Evolutionary conservation across 1,140 invertebrate genomes (phyloP).

Genomic region (Daktulosphaira vitifoliae): DNA sequence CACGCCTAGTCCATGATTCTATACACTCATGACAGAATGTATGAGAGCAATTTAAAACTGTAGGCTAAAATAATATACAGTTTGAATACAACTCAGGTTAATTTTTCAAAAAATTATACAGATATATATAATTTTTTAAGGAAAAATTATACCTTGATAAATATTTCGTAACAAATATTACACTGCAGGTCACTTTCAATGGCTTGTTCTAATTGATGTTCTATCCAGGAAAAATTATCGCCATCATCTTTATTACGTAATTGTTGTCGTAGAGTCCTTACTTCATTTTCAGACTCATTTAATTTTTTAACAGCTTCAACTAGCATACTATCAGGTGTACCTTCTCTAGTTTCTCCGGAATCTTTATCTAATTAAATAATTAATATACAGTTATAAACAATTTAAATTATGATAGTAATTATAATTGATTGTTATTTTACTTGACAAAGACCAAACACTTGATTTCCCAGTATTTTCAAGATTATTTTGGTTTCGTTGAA

Average conservation of each 20-base stretch:
- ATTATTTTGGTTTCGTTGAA: neutral
- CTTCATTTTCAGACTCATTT: slow-evolving; percentile 7
- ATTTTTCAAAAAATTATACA: too few relatives aligned
- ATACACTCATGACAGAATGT: slow-evolving; percentile 23
- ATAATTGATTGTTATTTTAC: neutral
- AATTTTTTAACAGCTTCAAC: slow-evolving; percentile 22
- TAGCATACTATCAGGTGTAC: slow-evolving; percentile 8
- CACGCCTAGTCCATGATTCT: slow-evolving; percentile 15
- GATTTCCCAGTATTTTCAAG: neutral
- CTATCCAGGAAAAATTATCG: slow-evolving; percentile 9
- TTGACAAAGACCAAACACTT: neutral
- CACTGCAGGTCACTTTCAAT: slow-evolving; percentile 24
- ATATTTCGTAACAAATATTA: slow-evolving; percentile 22
- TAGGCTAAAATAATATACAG: slow-evolving; percentile 1
- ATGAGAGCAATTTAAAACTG: slow-evolving; percentile 26
- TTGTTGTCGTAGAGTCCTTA: neutral
- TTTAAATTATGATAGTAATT: too few relatives aligned
- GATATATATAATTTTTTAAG: too few relatives aligned
- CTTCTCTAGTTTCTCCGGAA: neutral
- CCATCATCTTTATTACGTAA: neutral
- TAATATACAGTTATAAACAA: neutral
- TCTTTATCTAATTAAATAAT: neutral
- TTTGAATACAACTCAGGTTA: too few relatives aligned
- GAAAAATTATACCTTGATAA: slow-evolving; percentile 2
- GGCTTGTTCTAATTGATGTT: neutral